Evolutionary conservation across 2,888 invertebrate genomes (phyloP).

Genomic region (Parnassius mnemosyne): DNA sequence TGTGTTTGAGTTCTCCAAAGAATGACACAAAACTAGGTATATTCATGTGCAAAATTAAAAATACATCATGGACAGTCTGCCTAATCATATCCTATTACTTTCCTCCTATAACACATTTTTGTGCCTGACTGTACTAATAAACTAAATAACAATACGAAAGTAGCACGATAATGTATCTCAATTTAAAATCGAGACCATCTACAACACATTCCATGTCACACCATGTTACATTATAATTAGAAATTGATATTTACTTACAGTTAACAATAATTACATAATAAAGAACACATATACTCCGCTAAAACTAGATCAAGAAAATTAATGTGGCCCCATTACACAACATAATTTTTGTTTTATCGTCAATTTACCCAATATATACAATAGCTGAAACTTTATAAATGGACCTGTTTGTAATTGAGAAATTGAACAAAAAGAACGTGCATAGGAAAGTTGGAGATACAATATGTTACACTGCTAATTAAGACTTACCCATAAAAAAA

Average conservation of each 20-base stretch:
- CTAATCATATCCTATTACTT: not conserved
- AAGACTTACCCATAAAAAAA: too few relatives aligned
- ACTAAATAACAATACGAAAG: constrained; percentile 18
- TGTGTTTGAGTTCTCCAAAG: too few relatives aligned
- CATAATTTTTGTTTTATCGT: not conserved
- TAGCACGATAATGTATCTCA: constrained; percentile 22
- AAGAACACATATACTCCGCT: constrained; percentile 32
- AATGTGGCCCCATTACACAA: constrained; percentile 28
- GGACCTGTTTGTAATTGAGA: not conserved
- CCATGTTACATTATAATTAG: constrained; percentile 1
- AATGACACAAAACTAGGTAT: too few relatives aligned
- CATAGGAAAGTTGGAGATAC: too few relatives aligned
- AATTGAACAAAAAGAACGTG: not conserved
- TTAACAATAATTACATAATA: constrained; percentile 18
- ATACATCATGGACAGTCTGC: constrained; percentile 9
- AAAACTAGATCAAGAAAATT: constrained; percentile 25
- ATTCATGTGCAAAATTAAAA: constrained; percentile 3
- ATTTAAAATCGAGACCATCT: constrained; percentile 26
- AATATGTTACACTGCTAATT: too few relatives aligned
- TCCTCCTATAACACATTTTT: constrained; percentile 14
- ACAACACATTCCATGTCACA: not conserved
- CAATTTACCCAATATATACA: constrained; percentile 21
- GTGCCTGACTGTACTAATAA: constrained; percentile 26
- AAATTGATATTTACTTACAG: constrained; percentile 28
- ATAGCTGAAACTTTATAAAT: constrained; percentile 25